Base-by-base conservation (phyloP, 2,888 invertebrate genomes). In the Dynastes maya region DNA sequence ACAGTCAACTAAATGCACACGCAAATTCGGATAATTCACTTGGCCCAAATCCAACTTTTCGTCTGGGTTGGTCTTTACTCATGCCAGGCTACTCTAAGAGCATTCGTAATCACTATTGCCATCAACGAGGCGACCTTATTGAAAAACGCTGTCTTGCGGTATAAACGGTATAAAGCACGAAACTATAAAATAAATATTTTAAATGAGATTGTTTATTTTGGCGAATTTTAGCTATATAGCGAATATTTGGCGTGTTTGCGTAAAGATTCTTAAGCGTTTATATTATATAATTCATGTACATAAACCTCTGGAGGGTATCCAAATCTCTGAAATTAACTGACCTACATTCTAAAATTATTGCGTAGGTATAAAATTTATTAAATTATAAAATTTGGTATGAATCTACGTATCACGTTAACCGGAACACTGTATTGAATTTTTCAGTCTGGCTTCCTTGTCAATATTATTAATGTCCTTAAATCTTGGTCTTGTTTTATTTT, bases 21-120 rank as follows among this genome's bases (percentile, higher is more conserved):
- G 81, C 81, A 80, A 81, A 82, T 82, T 82, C 80, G 81, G 81
- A 80, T 82, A 81, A 82, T 81, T 81, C 80, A 63, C 80, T 82
- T 82, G 82, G 82, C 79, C 80, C 78, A 29, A 74, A 74, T 81
- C 82, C 82, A 82, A 81, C 80, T 78, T 71, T 80, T 80, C 72
- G 72, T 74, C 61, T 49, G 61, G 72, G 13, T 45, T 40, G 58
- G 72, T 27, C 72, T 74, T 71, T 55, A 49, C 51, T 29, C 49
- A 53, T 51, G 22, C 65, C 65, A 49, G 32, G 22, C 53, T 29
- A 29, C 40, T 58, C 58, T n/a, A 40, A 27, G 68, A 40, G 68
- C 53, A 40, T 58, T 72, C 72, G 55, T 58, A 58, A 58, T 72
- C 55, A 40, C 40, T 72, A 63, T 13, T 13, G 27, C 63, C 22